phyloP scores from a whole-genome alignment of 2,797 vertebrate species.

The Macropus fuliginosus region DNA sequence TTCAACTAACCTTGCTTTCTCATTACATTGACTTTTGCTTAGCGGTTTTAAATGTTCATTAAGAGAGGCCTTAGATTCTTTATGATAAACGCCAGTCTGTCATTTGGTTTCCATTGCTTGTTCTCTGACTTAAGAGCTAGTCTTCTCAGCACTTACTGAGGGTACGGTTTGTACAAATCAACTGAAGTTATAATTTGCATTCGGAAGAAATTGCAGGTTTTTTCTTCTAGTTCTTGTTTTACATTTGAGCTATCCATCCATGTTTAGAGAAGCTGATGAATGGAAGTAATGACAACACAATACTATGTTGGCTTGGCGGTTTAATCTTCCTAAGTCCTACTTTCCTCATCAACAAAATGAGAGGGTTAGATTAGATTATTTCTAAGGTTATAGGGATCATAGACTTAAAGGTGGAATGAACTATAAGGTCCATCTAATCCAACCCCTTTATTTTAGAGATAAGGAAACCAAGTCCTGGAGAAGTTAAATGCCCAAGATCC shows the following conservation, averaged over 20 bases:
- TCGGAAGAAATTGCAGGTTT: constrained; percentile 19
- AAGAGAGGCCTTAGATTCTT: constrained; percentile 12
- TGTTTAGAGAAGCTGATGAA: not conserved
- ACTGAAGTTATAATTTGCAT: constrained; percentile 21
- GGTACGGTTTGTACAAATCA: constrained; percentile 17
- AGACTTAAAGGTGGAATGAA: not conserved
- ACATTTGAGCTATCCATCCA: constrained; percentile 7
- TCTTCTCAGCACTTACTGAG: not conserved
- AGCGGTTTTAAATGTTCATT: not conserved
- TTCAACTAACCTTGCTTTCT: not conserved
- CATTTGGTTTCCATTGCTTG: constrained; percentile 27
- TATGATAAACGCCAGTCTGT: not conserved
- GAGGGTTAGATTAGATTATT: not conserved
- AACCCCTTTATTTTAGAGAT: not conserved
- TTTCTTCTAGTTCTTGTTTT: constrained; percentile 17
- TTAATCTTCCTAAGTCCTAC: not conserved
- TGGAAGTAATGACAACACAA: not conserved
- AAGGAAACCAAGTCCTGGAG: not conserved
- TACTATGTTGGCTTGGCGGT: not conserved
- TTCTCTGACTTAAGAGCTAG: not conserved
- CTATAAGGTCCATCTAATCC: not conserved
- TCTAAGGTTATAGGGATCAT: not conserved
- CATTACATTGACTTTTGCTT: not conserved
- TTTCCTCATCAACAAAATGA: constrained; percentile 1
- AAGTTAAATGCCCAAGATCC: not conserved